Conservation (phyloP, 2,797 vertebrate genomes). For the Manis crassicaudata region DNA sequence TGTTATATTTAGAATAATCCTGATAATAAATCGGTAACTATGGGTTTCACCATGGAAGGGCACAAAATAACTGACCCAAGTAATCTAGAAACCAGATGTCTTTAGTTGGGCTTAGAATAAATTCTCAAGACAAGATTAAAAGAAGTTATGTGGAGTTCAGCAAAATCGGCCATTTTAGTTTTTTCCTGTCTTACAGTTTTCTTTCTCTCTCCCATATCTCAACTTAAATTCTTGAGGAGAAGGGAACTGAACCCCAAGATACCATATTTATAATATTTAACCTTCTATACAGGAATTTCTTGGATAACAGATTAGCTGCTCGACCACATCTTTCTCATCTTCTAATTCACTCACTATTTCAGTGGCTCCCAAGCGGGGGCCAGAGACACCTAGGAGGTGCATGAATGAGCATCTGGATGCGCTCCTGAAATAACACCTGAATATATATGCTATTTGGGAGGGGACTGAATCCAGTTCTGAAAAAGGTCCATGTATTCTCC, state of each 20-base stretch:
- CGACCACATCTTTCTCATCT: not conserved
- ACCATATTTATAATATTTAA: not conserved
- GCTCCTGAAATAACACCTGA: not conserved
- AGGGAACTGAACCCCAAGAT: not conserved
- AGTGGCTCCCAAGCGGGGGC: not conserved
- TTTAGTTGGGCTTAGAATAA: constrained; percentile 49
- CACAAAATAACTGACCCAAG: constrained; percentile 67
- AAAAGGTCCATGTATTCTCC: not conserved
- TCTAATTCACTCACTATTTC: not conserved
- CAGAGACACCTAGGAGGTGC: not conserved
- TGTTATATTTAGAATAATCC: constrained; percentile 68
- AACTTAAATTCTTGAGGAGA: constrained; percentile 6
- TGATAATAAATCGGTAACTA: constrained; percentile 72
- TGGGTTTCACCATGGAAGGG: constrained; percentile 61
- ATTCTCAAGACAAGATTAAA: constrained; percentile 47
- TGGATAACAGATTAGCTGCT: not conserved
- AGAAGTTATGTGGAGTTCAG: not conserved
- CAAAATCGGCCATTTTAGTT: not conserved
- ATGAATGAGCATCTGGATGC: not conserved
- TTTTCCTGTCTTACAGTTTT: not conserved
- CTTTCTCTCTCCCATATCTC: not conserved
- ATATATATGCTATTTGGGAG: not conserved
- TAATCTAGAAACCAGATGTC: constrained; percentile 77
- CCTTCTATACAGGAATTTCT: not conserved
- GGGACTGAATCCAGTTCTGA: not conserved